These are phyloP conservation scores for Druon quercuslanigerum DNA, from an alignment of 1,140 invertebrate species.

Conservation along the genomic window DNA sequence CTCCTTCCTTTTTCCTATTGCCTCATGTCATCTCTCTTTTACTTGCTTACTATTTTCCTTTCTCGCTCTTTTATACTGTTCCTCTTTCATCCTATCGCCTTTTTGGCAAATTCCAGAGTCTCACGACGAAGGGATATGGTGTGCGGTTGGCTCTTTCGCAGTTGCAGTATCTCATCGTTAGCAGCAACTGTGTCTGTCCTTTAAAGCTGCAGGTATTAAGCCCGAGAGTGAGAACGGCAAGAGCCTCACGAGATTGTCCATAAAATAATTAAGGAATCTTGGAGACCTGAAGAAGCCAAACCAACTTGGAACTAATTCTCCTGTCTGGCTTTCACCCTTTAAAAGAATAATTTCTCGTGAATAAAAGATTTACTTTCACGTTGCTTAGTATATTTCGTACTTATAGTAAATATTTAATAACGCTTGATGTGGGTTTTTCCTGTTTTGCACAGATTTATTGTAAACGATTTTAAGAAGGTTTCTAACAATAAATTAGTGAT, in stretches of 20 bases:
- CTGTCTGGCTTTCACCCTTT: background rate
- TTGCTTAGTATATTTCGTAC: too few relatives aligned
- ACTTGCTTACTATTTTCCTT: background rate
- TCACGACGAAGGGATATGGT: background rate
- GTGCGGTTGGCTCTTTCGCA: constrained; percentile 28
- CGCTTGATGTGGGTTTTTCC: too few relatives aligned
- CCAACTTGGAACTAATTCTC: constrained; percentile 5
- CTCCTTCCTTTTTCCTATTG: background rate
- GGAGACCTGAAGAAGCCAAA: constrained; percentile 31
- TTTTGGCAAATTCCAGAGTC: constrained; percentile 3
- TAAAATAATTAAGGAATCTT: constrained; percentile 63
- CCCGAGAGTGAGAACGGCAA: constrained; percentile 32
- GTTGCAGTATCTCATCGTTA: constrained; percentile 58
- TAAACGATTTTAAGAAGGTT: too few relatives aligned
- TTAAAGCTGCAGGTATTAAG: constrained; percentile 12
- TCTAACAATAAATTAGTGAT: too few relatives aligned
- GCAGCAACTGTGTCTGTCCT: constrained; percentile 38
- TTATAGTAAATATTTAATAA: too few relatives aligned
- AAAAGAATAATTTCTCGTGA: background rate
- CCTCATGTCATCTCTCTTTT: background rate
- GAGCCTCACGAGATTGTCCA: constrained; percentile 53
- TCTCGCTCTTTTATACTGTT: too few relatives aligned
- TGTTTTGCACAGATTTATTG: too few relatives aligned
- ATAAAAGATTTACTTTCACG: background rate
- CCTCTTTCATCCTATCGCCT: constrained; percentile 1